Evolutionary conservation across 2,888 invertebrate genomes (phyloP), one percentile per base, ranked within the genome.

Genomic region (Lasioglossum villosulum): DNA sequence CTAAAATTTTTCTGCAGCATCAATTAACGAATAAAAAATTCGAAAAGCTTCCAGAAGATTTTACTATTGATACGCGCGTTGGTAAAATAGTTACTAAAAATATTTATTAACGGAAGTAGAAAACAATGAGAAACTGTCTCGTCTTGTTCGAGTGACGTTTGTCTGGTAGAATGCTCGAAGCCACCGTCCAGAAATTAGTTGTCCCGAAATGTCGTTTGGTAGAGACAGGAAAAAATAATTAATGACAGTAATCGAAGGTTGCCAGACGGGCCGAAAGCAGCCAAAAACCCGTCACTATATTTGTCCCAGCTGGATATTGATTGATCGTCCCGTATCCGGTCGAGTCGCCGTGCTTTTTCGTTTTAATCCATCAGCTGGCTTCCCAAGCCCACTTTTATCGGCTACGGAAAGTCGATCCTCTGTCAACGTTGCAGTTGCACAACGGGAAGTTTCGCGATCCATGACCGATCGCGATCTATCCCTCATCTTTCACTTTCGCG

Each of bases 371-470:
- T 59, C 59, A 59, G 59, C 59, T 27, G 59, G 59, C 27, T 27
- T 27, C 27, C 59, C 59, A 27, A 59, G 59, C 59, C 59, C 59
- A 59, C 59, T 27, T 59, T 59, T 59, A 59, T 59, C 59, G 27
- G 59, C 27, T 27, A 4, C 59, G 27, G 27, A 14, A 59, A 59
- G 59, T 59, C 59, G 27, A 59, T 59, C 59, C 59, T 59, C 59
- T 14, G 59, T 59, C 59, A 59, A 59, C 27, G 27, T 59, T 59
- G 27, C 59, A 73, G 27, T 27, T 14, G 27, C 59, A 27, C 59
- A 59, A 27, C 27, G 59, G 27, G 14, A 59, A 27, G 59, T 77
- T 79, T 76, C 84, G 73, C 34, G 76, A 72, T 83, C 37, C 83
- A 75, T 76, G 80, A 68, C 48, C 75, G 71, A 72, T 75, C 72